Base-by-base conservation (phyloP, 2,888 invertebrate species). In the Pammene fasciana region DNA sequence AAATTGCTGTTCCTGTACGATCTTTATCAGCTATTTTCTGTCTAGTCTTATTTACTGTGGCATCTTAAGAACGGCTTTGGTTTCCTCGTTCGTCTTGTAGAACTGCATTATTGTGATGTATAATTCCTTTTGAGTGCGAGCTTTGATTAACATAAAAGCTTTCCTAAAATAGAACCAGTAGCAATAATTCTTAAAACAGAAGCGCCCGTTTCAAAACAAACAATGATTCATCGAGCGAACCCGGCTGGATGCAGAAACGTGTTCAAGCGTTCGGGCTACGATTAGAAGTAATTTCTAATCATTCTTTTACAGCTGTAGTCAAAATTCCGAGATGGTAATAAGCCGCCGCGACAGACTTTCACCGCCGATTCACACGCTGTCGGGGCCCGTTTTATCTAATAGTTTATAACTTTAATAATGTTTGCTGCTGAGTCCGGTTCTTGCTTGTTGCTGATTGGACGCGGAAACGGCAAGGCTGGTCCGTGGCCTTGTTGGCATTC, bases 311-410 rank as follows among this genome's bases (percentile, higher is more conserved):
- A 86, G 82, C 79, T 68, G 68, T 59, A 79, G 79, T 81, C 76
- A 76, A 79, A 83, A 80, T 80, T 74, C 77, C 79, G 80, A 79
- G 81, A 83, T 85, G 82, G 82, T 86, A 84, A 84, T 84, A 83
- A 80, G 82, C 82, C 85, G 88, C 88, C 88, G 88, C 90, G 86
- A 89, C 89, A 84, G 80, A 87, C 92, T 92, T 92, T 92, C 92
- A 87, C 91, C 75, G 70, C 75, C 86, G 89, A 64, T 92, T 92
- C 92, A 88, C 92, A 92, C 92, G 92, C 92, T 91, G 92, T 92
- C 92, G 78, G 83, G 81, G 77, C 83, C 84, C 85, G 86, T 86
- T 90, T 88, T 90, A 91, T 90, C 90, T 88, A 86, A 87, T 87
- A 89, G 82, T 90, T 92, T 91, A 92, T 90, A 86, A 86, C 86